Evolutionary conservation across 2,888 invertebrate genomes (phyloP).

Genomic region (Drosophila anomalipes): DNA sequence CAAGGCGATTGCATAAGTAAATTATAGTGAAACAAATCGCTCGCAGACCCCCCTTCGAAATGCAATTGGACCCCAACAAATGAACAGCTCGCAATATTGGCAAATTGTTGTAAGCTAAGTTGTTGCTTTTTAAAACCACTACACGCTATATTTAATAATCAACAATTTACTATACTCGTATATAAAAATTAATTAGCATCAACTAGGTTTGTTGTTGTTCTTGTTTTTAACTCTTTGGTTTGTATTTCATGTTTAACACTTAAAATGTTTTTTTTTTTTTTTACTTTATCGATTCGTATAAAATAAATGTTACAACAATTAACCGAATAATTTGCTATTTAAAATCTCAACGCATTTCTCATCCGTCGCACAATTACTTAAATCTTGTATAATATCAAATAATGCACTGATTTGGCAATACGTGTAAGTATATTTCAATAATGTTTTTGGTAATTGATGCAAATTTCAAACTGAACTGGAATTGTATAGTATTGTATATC

Average conservation of each 20-base stretch:
- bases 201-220: slow-evolving; percentile 63
- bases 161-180: slow-evolving; percentile 76
- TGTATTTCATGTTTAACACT: slow-evolving; percentile 72
- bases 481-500: slow-evolving; percentile 28
- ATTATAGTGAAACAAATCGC: slow-evolving; percentile 6
- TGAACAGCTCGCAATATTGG: slow-evolving; percentile 26
- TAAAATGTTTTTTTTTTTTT: slow-evolving; percentile 52
- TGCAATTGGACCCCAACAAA: slow-evolving; percentile 27
- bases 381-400: slow-evolving; percentile 72
- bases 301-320: slow-evolving; percentile 77
- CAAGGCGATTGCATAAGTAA: slow-evolving; percentile 23
- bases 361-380: slow-evolving; percentile 41
- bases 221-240: slow-evolving; percentile 73
- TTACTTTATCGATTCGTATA: slow-evolving; percentile 47
- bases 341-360: slow-evolving; percentile 62
- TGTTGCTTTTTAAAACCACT: slow-evolving; percentile 72
- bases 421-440: slow-evolving; percentile 39
- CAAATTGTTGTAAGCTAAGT: slow-evolving; percentile 56
- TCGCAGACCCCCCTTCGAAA: slow-evolving; percentile 8
- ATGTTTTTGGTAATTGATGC: slow-evolving; percentile 57
- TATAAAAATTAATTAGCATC: slow-evolving; percentile 78
- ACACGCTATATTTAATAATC: slow-evolving; percentile 78
- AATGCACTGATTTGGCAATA: slow-evolving; percentile 72
- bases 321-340: slow-evolving; percentile 78
- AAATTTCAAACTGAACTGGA: slow-evolving; percentile 48